phyloP scores from a whole-genome alignment of 1,140 invertebrate genomes.

The Brachionus sp. region DNA sequence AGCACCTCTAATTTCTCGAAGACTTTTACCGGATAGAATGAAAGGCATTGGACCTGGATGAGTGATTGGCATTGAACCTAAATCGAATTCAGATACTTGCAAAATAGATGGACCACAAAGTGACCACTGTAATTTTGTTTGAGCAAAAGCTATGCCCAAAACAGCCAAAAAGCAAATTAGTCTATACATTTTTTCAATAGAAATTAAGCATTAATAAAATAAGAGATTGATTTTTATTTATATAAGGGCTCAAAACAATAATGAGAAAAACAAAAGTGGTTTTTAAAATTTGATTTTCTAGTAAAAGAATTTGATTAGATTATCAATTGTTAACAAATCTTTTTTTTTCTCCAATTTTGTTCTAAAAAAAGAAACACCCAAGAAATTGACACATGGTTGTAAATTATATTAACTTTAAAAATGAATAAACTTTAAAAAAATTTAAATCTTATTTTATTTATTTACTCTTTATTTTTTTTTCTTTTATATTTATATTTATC shows the following conservation, averaged over 20 bases:
- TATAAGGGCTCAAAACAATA: neutral
- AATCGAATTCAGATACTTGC: neutral
- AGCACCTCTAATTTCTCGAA: slow-evolving; percentile 23
- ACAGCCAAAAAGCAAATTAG: slow-evolving; percentile 15
- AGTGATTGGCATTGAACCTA: slow-evolving; percentile 23
- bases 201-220: neutral
- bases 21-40: neutral
- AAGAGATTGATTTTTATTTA: neutral
- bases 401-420: too few species aligned
- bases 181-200: slow-evolving; percentile 21
- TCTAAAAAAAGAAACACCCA: neutral
- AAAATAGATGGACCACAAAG: slow-evolving; percentile 23
- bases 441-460: too few species aligned
- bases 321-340: neutral
- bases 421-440: too few species aligned
- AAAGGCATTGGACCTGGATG: slow-evolving; percentile 27
- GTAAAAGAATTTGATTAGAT: neutral
- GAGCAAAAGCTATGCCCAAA: neutral
- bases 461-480: too few species aligned
- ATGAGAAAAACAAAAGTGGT: neutral
- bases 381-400: neutral
- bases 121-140: slow-evolving; percentile 30
- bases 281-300: neutral
- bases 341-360: neutral
- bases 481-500: too few species aligned